Evolutionary conservation across 1,140 invertebrate species (phyloP).

Genomic region (Euschistus heros): DNA sequence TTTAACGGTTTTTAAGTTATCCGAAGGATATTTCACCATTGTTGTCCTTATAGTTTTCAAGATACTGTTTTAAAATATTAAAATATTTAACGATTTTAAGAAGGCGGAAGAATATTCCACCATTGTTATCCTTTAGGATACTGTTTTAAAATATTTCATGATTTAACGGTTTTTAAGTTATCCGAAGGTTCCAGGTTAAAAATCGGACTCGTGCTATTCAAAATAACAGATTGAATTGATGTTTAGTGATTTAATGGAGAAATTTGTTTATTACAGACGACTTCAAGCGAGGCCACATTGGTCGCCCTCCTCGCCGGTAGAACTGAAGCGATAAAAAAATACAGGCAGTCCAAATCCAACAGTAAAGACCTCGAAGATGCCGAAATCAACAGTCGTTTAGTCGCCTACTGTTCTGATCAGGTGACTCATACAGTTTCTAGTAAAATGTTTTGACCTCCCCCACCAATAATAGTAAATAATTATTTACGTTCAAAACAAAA

Average conservation of each 20-base stretch:
- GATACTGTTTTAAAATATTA: too few relatives aligned
- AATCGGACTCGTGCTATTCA: neutral
- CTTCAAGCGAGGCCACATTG: constrained; percentile 84
- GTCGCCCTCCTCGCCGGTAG: constrained; percentile 81
- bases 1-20: too few relatives aligned
- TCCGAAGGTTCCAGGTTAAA: too few relatives aligned
- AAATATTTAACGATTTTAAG: too few relatives aligned
- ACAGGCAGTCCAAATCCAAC: constrained; percentile 39
- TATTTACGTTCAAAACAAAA: neutral
- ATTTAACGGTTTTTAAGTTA: too few relatives aligned
- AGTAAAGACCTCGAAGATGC: constrained; percentile 64
- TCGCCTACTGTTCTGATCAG: constrained; percentile 92
- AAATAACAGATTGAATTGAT: neutral
- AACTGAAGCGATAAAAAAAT: constrained; percentile 65
- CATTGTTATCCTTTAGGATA: too few relatives aligned
- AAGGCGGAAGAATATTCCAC: too few relatives aligned
- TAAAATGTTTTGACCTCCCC: too few relatives aligned
- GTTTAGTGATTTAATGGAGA: neutral
- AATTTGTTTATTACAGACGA: constrained; percentile 45
- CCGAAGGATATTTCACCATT: too few relatives aligned
- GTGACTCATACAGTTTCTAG: constrained; percentile 28
- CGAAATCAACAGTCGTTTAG: constrained; percentile 81
- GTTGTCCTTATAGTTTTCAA: too few relatives aligned
- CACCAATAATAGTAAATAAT: too few relatives aligned
- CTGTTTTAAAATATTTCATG: too few relatives aligned